Percentiles rank a stretch among this genome's conserved stretches.
Conservation (phyloP, 2,888 invertebrate genomes). For the Oxyteleia sp. region DNA sequence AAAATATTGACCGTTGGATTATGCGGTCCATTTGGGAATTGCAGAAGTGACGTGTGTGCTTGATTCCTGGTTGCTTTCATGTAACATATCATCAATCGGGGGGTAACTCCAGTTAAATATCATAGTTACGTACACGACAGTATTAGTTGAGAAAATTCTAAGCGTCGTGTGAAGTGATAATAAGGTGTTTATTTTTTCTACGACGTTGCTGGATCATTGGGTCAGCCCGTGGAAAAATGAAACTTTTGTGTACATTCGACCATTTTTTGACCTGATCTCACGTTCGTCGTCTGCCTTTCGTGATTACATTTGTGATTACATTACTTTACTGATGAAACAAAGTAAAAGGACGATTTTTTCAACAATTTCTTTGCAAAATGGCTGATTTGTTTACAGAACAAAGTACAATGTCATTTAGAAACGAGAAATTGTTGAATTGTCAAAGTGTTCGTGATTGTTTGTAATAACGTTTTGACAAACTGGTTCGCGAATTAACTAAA, state of each 20-base stretch:
- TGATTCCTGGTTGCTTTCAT: conserved; percentile 70
- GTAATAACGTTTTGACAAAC: too few relatives aligned
- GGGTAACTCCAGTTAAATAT: conserved; percentile 82
- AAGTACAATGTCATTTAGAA: neutral
- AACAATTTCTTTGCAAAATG: too few relatives aligned
- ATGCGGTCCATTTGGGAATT: conserved; percentile 87
- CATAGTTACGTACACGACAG: conserved; percentile 84
- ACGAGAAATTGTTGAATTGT: conserved; percentile 13
- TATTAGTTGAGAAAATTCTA: conserved; percentile 83
- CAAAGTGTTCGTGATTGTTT: too few relatives aligned
- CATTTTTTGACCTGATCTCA: too few relatives aligned
- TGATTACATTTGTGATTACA: too few relatives aligned
- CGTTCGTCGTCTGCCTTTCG: too few relatives aligned
- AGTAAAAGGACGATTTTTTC: too few relatives aligned
- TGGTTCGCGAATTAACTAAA: too few relatives aligned
- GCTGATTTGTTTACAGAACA: too few relatives aligned
- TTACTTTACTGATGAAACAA: too few relatives aligned
- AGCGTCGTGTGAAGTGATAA: conserved; percentile 77
- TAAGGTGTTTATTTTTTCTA: conserved; percentile 36
- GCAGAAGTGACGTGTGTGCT: conserved; percentile 83
- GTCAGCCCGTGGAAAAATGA: conserved; percentile 23
- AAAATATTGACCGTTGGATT: conserved; percentile 87
- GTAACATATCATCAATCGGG: conserved; percentile 72
- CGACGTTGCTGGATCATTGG: neutral
- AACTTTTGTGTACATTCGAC: neutral